Base-by-base conservation (phyloP, 2,888 invertebrate genomes). In the Drosophila falleni region DNA sequence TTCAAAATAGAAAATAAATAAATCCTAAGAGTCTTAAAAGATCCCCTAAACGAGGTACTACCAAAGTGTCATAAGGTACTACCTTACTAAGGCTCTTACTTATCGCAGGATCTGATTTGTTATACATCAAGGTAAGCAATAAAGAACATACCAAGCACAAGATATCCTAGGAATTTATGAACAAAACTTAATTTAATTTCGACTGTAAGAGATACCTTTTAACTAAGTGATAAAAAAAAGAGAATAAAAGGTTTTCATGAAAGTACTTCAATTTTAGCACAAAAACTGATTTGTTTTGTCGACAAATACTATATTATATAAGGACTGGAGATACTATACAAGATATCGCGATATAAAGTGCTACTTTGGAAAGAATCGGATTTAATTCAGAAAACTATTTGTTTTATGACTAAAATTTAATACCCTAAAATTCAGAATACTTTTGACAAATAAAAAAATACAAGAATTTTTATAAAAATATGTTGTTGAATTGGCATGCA, bases 11-110 rank as follows among this genome's bases (percentile, higher is more conserved):
- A 9, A 29, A 29, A 10, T 15, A 47, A 9, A 19, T 19, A n/a
- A 23, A 44, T 26, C 23, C 13, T 23, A 23, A 26, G 26, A n/a
- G n/a, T n/a, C 23, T 44, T 44, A 26, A 23, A 6, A 13, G 44
- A 44, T 44, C 8, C 23, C 8, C 11, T 44, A 26, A 44, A 23
- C 13, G 23, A n/a, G 44, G n/a, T 23, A n/a, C 23, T 26, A n/a
- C 13, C 23, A 23, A 44, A 33, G n/a, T 35, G 23, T 35, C 41
- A 49, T 16, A 37, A 50, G 39, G 42, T 26, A 33, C 68, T 44
- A 23, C 41, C 61, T 58, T 69, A 71, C 63, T 64, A 70, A 78
- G 62, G 69, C 71, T 74, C 65, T 61, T 68, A 68, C 4, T 6
- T 78, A 78, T 50, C 68, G 63, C 67, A 58, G 15, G 23, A 71